Evolutionary conservation across 1,140 invertebrate genomes (phyloP), one percentile per base, ranked within the genome.

Genomic region (Caenorhabditis inopinata): DNA sequence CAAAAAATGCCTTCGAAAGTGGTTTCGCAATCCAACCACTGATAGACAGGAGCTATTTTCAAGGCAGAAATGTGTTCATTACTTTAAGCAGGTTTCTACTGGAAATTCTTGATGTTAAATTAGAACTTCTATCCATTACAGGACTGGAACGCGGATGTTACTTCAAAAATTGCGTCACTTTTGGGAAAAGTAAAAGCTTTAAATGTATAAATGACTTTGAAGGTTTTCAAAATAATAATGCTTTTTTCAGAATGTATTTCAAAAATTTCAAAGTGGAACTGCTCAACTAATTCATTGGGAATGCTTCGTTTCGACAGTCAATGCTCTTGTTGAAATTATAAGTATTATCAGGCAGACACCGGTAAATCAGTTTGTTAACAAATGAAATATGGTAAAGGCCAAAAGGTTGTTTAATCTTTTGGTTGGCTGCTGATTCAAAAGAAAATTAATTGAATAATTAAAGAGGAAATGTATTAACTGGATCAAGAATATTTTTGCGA

Each of bases 1-100:
- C 5, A 83, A 82, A 38, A 62, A 78, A 18, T 79, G 35, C 62
- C 82, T 74, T 48, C 84, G 87, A 47, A 75, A 74, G 12, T 87
- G 86, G 86, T 87, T 87, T 74, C 46, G 77, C 32, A 53, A 85
- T 45, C 86, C 86, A 1, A 84, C 80, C 11, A 80, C 68, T 11
- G 83, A 87, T 74, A 32, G 81, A 58, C 68, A 74, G 23, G 49
- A 87, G 12, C 79, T 87, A 12, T 12, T 53, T 11, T 46, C 74
- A 14, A 79, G 86, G 5, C 86, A 87, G 21, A 81, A 84, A 32
- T 87, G 82, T 12, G 79, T 87, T 21, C 78, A 82, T 9, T 87
- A 84, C 68, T 87, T 87, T 80, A 74, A 74, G 25, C 86, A 87
- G 27, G 32, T 42, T n/a, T n/a, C n/a, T n/a, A n/a, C n/a, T n/a